Conservation (phyloP, 2,113 vertebrate species). For the Triplophysa tibetana region DNA sequence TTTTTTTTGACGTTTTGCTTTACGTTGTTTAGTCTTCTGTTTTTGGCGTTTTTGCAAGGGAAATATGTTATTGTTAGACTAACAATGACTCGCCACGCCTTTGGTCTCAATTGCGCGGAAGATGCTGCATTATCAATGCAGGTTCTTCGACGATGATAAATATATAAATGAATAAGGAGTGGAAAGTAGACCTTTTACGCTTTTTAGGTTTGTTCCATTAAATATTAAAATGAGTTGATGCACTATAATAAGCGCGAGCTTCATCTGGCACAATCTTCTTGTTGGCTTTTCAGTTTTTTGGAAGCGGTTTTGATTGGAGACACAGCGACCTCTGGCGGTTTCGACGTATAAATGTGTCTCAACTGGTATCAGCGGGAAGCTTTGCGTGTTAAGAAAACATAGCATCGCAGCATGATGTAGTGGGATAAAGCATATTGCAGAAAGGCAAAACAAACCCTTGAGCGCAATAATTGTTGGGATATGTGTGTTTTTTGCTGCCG, state of each 20-base stretch:
- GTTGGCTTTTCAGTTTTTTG: constrained; percentile 37
- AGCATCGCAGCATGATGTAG: background rate
- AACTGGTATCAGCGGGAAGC: background rate
- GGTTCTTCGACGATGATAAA: background rate
- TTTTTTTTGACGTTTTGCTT: background rate
- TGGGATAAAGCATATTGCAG: no score
- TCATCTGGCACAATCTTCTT: constrained; percentile 37
- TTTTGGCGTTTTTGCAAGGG: background rate
- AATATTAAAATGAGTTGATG: background rate
- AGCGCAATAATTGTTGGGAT: no score
- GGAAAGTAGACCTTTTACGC: no score
- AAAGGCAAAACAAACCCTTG: no score
- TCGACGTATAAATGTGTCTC: no score
- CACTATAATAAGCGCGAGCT: background rate
- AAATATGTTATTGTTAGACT: constrained; percentile 10
- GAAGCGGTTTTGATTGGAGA: background rate
- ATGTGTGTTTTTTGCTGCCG: no score
- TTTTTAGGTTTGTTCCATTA: no score
- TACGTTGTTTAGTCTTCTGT: background rate
- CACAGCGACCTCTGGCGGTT: constrained; percentile 56
- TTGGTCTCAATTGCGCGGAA: constrained; percentile 61
- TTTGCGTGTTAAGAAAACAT: background rate
- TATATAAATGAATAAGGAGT: no score
- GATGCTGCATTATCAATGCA: background rate
- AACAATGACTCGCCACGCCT: constrained; percentile 71